Evolutionary conservation across 2,888 invertebrate genomes (phyloP).

Genomic region (Leucophenga montana): DNA sequence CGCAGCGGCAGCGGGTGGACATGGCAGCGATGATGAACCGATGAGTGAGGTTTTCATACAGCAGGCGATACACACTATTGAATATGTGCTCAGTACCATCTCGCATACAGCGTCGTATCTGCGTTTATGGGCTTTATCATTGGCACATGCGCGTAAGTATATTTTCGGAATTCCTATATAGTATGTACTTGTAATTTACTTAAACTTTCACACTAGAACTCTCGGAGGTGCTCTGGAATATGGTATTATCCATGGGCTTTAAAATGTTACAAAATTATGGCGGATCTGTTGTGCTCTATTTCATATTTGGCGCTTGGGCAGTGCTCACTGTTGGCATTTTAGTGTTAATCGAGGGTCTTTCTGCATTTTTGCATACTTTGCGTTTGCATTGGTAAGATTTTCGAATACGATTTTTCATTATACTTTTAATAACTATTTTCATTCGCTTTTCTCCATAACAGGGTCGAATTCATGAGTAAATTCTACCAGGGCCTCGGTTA

Average conservation of each 20-base stretch:
- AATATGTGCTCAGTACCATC: constrained; percentile 95
- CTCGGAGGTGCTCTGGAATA: constrained; percentile 92
- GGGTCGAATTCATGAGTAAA: constrained; percentile 98
- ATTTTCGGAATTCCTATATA: not conserved
- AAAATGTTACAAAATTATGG: constrained; percentile 74
- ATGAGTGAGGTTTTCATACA: constrained; percentile 92
- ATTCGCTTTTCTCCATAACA: constrained; percentile 69
- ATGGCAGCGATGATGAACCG: constrained; percentile 76
- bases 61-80: constrained; percentile 96
- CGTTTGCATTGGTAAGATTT: constrained; percentile 91
- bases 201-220: constrained; percentile 76
- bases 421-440: not conserved
- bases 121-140: constrained; percentile 94
- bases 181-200: not conserved
- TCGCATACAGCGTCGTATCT: constrained; percentile 98
- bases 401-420: not conserved
- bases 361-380: constrained; percentile 97
- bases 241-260: constrained; percentile 88
- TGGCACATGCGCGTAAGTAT: constrained; percentile 93
- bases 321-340: constrained; percentile 93
- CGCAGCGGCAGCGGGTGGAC: constrained; percentile 69
- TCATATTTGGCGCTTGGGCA: constrained; percentile 92
- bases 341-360: constrained; percentile 98
- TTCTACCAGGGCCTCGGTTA: constrained; percentile 90
- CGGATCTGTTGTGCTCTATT: constrained; percentile 84